Conservation (phyloP, 2,888 invertebrate species). For the Mimachlamys varia region DNA sequence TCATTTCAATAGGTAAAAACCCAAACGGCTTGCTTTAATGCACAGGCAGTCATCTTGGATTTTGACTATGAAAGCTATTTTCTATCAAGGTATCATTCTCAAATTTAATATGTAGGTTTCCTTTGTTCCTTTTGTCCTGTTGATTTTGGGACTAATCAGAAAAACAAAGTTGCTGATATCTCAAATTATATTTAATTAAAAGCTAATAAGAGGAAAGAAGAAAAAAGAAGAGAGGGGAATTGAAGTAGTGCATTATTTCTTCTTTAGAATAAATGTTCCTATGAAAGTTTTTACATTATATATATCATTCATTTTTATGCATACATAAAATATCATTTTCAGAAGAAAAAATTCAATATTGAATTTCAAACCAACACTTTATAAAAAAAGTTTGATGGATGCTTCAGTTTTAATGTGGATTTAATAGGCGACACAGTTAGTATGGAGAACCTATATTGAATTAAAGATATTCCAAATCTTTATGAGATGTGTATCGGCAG, state of each 20-base stretch:
- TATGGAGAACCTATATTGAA: neutral
- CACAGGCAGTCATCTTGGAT: too few relatives aligned
- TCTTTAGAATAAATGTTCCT: neutral
- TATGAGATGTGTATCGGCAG: slow-evolving; percentile 4
- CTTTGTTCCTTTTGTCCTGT: too few relatives aligned
- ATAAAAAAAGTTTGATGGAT: neutral
- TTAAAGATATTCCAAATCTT: neutral
- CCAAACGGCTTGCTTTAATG: too few relatives aligned
- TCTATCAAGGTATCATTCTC: too few relatives aligned
- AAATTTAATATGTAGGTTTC: too few relatives aligned
- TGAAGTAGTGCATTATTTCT: neutral
- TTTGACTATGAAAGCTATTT: too few relatives aligned
- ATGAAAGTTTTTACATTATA: neutral
- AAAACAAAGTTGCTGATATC: too few relatives aligned
- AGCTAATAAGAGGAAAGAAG: too few relatives aligned
- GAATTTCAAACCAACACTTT: neutral
- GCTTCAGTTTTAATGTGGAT: neutral
- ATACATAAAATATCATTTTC: neutral
- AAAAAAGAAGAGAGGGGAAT: too few relatives aligned
- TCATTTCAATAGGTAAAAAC: too few relatives aligned
- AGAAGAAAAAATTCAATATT: neutral
- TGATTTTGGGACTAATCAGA: too few relatives aligned
- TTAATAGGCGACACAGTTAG: neutral
- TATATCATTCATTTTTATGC: neutral
- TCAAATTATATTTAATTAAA: too few relatives aligned